A percentile compares a stretch with the other conserved stretches of the same genome.
phyloP scores from a whole-genome alignment of 2,113 vertebrate species.

The Rhinogobius similis region DNA sequence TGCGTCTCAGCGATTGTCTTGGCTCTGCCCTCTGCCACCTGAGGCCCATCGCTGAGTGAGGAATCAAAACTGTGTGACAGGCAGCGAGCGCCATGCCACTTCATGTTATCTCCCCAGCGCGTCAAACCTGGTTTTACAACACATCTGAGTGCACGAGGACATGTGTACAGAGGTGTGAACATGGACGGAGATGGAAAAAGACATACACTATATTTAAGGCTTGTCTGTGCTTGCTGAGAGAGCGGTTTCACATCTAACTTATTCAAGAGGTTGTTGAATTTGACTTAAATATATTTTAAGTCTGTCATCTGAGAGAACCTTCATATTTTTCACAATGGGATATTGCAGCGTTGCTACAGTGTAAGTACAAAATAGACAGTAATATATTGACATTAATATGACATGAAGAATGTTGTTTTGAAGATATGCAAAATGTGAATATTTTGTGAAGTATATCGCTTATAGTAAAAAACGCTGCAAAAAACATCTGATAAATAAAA shows the following conservation, averaged over 20 bases:
- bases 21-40: slow-evolving; percentile 45
- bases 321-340: too few species aligned
- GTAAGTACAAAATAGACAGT: too few species aligned
- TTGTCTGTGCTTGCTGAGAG: slow-evolving; percentile 6
- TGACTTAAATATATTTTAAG: too few species aligned
- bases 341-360: too few species aligned
- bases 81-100: slow-evolving; percentile 15
- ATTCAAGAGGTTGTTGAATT: background rate
- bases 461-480: too few species aligned
- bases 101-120: slow-evolving; percentile 20
- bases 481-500: too few species aligned
- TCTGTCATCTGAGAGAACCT: too few species aligned
- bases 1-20: slow-evolving; percentile 52
- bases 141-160: slow-evolving; percentile 13
- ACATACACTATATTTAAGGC: slow-evolving; percentile 1
- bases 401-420: too few species aligned
- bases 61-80: slow-evolving; percentile 45
- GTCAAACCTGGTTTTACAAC: slow-evolving; percentile 32
- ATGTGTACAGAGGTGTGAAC: slow-evolving; percentile 6
- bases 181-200: background rate
- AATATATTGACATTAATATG: too few species aligned
- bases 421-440: too few species aligned
- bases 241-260: background rate
- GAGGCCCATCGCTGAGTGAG: slow-evolving; percentile 45
- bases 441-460: too few species aligned